Evolutionary conservation across 2,113 vertebrate genomes (phyloP), one percentile per base, ranked within the genome.

Genomic region (Gobio gobio): DNA sequence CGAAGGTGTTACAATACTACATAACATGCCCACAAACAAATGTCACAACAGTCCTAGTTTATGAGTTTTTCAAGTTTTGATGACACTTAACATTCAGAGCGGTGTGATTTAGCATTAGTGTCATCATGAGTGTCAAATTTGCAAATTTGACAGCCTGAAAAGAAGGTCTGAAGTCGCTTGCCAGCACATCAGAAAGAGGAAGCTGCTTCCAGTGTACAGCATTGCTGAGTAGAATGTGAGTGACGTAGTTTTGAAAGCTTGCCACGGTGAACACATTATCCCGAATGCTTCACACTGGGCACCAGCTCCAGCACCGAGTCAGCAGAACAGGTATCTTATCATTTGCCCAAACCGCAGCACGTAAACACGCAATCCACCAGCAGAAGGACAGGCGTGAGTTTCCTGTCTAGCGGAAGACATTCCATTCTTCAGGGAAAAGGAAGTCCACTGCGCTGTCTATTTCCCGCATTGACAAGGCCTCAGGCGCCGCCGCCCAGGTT

Each of bases 401-500:
- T 85, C 87, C 87, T 78, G 79, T 85, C 70, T 85, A 68, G 22
- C 22, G 43, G 22, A 64, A 83, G 64, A 83, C 79, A 33, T 82
- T 56, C 54, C 18, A 47, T 85, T 78, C 77, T 74, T 82, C 64
- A 29, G 66, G 40, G 77, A 64, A n/a, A 73, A 72, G 77, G 68
- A 79, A 85, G 18, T 54, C 56, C 56, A 45, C 78, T 83, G 29
- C 26, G 45, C n/a, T 20, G 51, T 82, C 68, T 83, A 85, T 75
- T 72, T 77, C 85, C 83, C 77, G 49, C 45, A 14, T 22, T 68
- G 47, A 49, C 51, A 83, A 36, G 81, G 10, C 22, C 24, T 75
- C 18, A 22, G 10, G 66, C 24, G 29, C 33, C 86, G 36, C 76
- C 86, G 51, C 86, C 86, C 56, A 63, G 10, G 8, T 75, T 63